Conservation (phyloP, 2,888 invertebrate genomes). For the Trissoscelio sp. region DNA sequence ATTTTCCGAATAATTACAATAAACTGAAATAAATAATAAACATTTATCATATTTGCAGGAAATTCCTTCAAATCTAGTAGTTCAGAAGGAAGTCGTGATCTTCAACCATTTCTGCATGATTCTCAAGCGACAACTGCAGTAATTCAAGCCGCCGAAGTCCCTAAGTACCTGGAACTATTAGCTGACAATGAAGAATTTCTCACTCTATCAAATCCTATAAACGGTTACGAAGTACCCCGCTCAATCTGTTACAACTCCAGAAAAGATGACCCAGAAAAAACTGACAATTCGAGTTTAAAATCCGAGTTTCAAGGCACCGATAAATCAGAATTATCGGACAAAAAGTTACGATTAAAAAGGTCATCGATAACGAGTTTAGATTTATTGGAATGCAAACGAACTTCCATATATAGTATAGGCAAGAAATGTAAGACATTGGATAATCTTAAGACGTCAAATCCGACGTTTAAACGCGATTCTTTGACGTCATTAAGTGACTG, state of each 20-base stretch:
- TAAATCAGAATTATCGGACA: constrained; percentile 6
- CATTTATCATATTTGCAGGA: no score
- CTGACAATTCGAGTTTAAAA: constrained; percentile 15
- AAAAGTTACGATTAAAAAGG: constrained; percentile 71
- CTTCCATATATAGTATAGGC: constrained; percentile 74
- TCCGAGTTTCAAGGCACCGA: constrained; percentile 24
- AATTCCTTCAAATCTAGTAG: constrained; percentile 84
- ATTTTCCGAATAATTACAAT: no score
- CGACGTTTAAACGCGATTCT: constrained; percentile 75
- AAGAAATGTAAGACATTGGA: constrained; percentile 78
- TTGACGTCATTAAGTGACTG: constrained; percentile 77
- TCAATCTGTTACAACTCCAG: constrained; percentile 75
- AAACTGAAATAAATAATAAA: no score
- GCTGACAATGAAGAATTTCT: constrained; percentile 85
- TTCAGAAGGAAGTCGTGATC: constrained; percentile 84
- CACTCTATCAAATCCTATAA: constrained; percentile 82
- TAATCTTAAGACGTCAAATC: constrained; percentile 70
- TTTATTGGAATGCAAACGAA: constrained; percentile 74
- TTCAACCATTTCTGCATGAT: constrained; percentile 83
- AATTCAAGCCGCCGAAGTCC: constrained; percentile 78
- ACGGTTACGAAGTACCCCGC: constrained; percentile 88
- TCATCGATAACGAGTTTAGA: constrained; percentile 78
- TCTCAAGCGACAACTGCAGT: constrained; percentile 73
- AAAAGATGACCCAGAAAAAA: constrained; percentile 26
- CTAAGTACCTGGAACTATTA: constrained; percentile 88